Percentiles rank a stretch among this genome's conserved stretches.
Evolutionary conservation across 2,888 invertebrate species (phyloP).

Genomic region (Euplagia quadripunctaria): DNA sequence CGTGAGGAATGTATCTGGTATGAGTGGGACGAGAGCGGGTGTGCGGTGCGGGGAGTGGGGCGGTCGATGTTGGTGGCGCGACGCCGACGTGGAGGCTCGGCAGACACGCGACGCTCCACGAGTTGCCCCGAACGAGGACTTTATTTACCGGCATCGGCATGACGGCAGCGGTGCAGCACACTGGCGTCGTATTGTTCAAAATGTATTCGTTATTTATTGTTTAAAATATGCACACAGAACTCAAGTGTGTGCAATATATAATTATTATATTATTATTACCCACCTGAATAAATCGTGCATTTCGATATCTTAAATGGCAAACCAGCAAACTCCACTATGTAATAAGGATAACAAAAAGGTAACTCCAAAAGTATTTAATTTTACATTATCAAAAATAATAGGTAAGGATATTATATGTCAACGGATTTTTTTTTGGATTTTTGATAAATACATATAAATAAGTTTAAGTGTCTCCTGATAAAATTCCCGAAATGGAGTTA

Average conservation of each 20-base stretch:
- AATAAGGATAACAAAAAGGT: too few relatives aligned
- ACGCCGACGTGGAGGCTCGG: conserved; percentile 85
- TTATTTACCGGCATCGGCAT: conserved; percentile 10
- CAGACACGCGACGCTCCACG: conserved; percentile 83
- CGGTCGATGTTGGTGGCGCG: conserved; percentile 78
- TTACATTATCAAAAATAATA: too few relatives aligned
- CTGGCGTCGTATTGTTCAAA: neutral
- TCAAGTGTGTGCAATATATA: neutral
- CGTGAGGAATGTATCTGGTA: conserved; percentile 69
- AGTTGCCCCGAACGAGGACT: conserved; percentile 62
- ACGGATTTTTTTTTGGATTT: neutral
- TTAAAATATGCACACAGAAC: conserved; percentile 18
- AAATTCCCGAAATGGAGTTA: neutral
- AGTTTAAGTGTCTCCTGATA: neutral
- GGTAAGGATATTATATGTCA: neutral
- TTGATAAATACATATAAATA: neutral
- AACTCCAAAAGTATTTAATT: too few relatives aligned
- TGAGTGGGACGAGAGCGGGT: conserved; percentile 52
- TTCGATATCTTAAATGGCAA: neutral
- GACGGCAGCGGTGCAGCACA: conserved; percentile 1
- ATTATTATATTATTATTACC: neutral
- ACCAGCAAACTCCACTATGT: neutral
- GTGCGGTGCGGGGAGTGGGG: conserved; percentile 53
- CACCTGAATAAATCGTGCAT: neutral
- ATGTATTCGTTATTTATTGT: neutral